These are phyloP conservation scores for Drosophila trapezifrons DNA, from an alignment of 1,140 invertebrate species.

Conservation along the genomic window DNA sequence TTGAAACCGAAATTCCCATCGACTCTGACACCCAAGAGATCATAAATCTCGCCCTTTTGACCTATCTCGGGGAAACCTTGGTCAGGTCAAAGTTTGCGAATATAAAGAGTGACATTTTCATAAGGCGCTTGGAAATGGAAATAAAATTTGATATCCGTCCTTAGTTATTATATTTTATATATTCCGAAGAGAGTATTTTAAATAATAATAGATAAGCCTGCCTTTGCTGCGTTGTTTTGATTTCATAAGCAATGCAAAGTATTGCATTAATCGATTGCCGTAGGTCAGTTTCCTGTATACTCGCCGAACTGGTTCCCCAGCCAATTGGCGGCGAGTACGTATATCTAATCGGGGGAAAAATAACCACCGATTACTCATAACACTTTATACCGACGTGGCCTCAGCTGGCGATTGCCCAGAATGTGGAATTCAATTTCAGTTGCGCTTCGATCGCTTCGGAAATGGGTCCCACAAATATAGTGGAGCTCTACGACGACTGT, in stretches of 20 bases:
- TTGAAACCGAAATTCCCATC: not conserved
- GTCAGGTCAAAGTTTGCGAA: not conserved
- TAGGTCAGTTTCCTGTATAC: conserved; percentile 39
- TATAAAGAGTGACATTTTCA: not conserved
- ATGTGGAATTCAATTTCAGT: conserved; percentile 22
- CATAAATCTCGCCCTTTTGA: not conserved
- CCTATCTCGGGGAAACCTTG: not conserved
- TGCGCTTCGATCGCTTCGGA: not conserved
- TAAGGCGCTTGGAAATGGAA: not conserved
- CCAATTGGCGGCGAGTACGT: conserved; percentile 20
- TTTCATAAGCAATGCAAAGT: conserved; percentile 7
- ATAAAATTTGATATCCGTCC: not conserved
- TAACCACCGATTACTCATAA: conserved; percentile 52
- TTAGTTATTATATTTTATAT: not conserved
- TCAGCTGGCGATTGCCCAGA: conserved; percentile 9
- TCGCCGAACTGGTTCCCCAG: conserved; percentile 27
- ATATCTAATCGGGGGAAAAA: conserved; percentile 30
- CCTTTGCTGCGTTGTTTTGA: not conserved
- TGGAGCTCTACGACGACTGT: conserved; percentile 54
- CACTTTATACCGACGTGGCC: conserved; percentile 37
- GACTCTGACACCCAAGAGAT: not conserved
- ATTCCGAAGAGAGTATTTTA: not conserved
- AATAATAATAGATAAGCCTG: too few species aligned
- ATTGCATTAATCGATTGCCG: conserved; percentile 19
- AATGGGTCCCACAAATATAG: conserved; percentile 43